Percentiles rank a stretch among this genome's conserved stretches.
Conservation (phyloP, 23 tunicate genomes). For the Ascidia mentula region DNA sequence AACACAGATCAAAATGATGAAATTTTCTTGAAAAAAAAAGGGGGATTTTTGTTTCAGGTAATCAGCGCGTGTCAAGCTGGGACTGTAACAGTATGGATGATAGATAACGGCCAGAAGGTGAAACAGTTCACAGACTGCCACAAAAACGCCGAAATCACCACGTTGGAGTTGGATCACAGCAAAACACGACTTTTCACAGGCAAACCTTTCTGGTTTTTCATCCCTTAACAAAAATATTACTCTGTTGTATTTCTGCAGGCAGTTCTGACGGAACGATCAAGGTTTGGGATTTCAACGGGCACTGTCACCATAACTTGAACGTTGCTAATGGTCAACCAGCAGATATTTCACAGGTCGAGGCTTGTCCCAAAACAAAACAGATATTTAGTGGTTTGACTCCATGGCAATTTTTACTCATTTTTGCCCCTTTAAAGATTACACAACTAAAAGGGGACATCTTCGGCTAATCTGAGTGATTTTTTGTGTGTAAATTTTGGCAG, state of each 20-base stretch:
- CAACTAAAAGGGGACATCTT: no score
- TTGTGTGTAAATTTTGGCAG: no score
- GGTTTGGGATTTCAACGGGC: conserved; percentile 97
- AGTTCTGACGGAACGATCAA: conserved; percentile 90
- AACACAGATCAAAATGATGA: no score
- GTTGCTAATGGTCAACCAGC: conserved; percentile 71
- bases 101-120: conserved; percentile 93
- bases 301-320: conserved; percentile 79
- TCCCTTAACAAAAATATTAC: no score
- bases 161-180: conserved; percentile 66
- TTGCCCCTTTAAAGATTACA: no score
- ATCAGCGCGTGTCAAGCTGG: conserved; percentile 87
- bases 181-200: conserved; percentile 77
- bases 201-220: no score
- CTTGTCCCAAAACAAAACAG: no score
- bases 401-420: no score
- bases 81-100: conserved; percentile 91
- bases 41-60: conserved; percentile 30
- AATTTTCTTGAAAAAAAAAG: no score
- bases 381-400: no score
- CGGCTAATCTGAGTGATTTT: no score
- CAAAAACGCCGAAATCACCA: conserved; percentile 60
- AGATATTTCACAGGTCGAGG: conserved; percentile 85
- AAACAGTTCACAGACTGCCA: conserved; percentile 92
- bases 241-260: conserved; percentile 35